Conservation (phyloP, 2,797 vertebrate species). For the Acrossocheilus wenchowensis region DNA sequence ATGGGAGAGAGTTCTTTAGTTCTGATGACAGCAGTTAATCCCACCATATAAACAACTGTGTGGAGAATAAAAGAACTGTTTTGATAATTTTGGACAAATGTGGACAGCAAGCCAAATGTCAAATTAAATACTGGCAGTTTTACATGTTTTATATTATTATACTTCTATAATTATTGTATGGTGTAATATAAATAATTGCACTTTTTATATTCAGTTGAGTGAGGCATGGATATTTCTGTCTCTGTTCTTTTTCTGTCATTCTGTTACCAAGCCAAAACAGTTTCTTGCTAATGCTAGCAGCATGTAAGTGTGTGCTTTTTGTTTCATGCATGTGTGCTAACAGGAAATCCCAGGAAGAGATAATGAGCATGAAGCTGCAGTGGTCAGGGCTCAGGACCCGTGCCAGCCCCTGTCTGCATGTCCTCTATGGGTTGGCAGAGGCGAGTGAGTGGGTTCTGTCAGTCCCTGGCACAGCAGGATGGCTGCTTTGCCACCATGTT, state of each 20-base stretch:
- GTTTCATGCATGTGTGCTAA: slow-evolving; percentile 47
- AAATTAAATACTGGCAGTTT: background rate
- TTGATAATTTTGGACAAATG: background rate
- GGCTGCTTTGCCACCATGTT: slow-evolving; percentile 54
- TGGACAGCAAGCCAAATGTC: background rate
- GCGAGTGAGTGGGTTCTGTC: slow-evolving; percentile 53
- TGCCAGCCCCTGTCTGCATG: slow-evolving; percentile 52
- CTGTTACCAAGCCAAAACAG: slow-evolving; percentile 54
- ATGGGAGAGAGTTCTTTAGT: background rate
- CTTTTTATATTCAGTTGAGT: background rate
- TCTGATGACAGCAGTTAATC: background rate
- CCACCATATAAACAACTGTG: background rate
- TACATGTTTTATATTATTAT: background rate
- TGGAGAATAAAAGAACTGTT: background rate
- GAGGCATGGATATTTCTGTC: slow-evolving; percentile 40
- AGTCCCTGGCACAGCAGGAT: slow-evolving; percentile 58
- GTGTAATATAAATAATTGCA: background rate
- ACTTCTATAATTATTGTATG: background rate
- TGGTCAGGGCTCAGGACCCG: slow-evolving; percentile 26
- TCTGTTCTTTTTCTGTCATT: slow-evolving; percentile 35
- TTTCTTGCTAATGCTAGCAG: slow-evolving; percentile 53
- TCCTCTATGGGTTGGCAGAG: slow-evolving; percentile 54
- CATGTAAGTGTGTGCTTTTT: slow-evolving; percentile 34
- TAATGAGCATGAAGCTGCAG: slow-evolving; percentile 52
- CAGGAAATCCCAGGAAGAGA: slow-evolving; percentile 59